These are phyloP conservation scores for Gasterosteus aculeatus DNA, from an alignment of 2,113 vertebrate species.

Conservation along the genomic window DNA sequence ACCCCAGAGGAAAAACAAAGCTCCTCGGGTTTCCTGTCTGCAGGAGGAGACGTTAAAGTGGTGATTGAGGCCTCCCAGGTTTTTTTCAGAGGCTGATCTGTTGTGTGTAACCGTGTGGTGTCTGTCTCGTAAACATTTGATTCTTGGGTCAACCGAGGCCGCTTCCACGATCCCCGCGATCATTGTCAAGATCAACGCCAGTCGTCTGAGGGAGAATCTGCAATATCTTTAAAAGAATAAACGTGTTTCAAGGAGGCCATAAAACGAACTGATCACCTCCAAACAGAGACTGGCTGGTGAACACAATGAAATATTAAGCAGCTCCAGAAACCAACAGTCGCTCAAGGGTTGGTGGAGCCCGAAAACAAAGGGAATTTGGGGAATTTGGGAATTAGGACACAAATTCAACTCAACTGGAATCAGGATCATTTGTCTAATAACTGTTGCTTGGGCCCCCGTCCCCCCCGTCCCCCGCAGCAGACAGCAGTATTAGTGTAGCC, in stretches of 20 bases:
- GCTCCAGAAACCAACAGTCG: too few species aligned
- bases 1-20: conserved; percentile 55
- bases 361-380: too few species aligned
- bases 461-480: too few species aligned
- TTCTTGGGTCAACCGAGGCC: neutral
- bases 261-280: neutral
- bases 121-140: neutral
- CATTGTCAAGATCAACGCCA: neutral
- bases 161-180: neutral
- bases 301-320: too few species aligned
- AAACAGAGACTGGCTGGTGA: too few species aligned
- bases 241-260: neutral
- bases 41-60: neutral
- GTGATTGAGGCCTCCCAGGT: conserved; percentile 10
- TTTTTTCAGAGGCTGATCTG: neutral
- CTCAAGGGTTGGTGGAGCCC: too few species aligned
- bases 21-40: conserved; percentile 63
- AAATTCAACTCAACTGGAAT: too few species aligned
- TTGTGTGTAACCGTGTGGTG: neutral
- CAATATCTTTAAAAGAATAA: neutral
- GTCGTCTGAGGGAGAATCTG: neutral
- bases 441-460: neutral
- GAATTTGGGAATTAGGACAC: too few species aligned
- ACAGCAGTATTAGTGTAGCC: too few species aligned
- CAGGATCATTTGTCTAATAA: too few species aligned